A percentile compares a stretch with the other conserved stretches of the same genome.
Evolutionary conservation across 2,113 vertebrate species (phyloP).

Genomic region (Meriones unguiculatus): DNA sequence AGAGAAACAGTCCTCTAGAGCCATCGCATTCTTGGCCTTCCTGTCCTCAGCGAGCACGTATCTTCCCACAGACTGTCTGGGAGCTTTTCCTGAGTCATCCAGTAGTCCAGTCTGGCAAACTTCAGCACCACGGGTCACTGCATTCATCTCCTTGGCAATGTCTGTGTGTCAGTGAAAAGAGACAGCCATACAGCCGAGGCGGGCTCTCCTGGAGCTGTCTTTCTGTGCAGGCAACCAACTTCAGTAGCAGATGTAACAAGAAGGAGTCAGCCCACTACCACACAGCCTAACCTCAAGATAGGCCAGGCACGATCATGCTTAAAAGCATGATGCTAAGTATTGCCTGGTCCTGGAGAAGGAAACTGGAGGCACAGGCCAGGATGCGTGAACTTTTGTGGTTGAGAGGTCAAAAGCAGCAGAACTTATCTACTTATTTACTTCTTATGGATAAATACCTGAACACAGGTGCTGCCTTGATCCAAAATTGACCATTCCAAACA

Average conservation of each 20-base stretch:
- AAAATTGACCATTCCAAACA: background rate
- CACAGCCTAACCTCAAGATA: background rate
- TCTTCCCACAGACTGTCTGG: background rate
- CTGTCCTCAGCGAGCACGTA: background rate
- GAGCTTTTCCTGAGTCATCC: background rate
- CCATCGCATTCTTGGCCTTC: background rate
- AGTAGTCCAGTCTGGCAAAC: background rate
- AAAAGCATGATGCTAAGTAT: background rate
- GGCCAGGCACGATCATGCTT: background rate
- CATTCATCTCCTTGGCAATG: background rate
- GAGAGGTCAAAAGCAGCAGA: background rate
- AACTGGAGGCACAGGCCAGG: background rate
- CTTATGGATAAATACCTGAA: background rate
- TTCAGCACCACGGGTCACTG: background rate
- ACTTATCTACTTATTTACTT: background rate
- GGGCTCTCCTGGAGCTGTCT: background rate
- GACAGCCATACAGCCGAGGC: background rate
- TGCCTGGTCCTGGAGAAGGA: background rate
- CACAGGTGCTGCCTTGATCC: background rate
- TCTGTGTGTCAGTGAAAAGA: background rate
- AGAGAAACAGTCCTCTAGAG: background rate
- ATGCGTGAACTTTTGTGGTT: background rate
- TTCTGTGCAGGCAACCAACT: background rate
- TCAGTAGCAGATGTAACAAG: background rate
- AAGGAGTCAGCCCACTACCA: background rate